These are phyloP conservation scores for Poeciliopsis retropinna DNA, from an alignment of 2,113 vertebrate species.

Conservation along the genomic window DNA sequence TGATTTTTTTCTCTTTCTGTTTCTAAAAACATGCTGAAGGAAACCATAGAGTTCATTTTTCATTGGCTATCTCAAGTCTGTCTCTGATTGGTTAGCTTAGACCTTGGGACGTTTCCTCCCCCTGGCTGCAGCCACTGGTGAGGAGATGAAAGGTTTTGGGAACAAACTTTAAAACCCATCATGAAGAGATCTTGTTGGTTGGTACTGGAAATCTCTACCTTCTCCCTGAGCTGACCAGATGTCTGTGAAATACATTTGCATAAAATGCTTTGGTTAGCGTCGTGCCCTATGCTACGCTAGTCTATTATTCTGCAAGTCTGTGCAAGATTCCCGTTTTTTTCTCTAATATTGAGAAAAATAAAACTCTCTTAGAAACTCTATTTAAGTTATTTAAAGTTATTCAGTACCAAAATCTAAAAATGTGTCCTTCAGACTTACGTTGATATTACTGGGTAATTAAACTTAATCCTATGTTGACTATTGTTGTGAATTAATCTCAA, in stretches of 20 bases:
- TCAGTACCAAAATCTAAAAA: not conserved
- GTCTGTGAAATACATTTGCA: no score
- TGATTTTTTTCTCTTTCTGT: not conserved
- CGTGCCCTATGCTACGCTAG: no score
- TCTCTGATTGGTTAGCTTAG: not conserved
- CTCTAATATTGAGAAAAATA: not conserved
- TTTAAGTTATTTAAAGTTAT: no score
- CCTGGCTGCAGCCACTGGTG: not conserved
- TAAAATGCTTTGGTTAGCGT: no score
- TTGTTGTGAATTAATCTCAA: not conserved
- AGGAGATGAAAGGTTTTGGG: not conserved
- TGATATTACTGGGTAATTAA: not conserved
- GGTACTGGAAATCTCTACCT: not conserved
- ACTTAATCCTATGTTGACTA: not conserved
- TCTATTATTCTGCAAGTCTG: no score
- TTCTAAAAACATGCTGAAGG: not conserved
- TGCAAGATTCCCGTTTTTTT: not conserved
- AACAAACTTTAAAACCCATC: not conserved
- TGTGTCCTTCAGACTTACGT: not conserved
- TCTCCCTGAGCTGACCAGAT: not conserved
- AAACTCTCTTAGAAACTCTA: no score
- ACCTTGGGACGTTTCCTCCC: not conserved
- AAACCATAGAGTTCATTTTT: no score
- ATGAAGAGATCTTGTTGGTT: not conserved
- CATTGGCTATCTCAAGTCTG: not conserved